A percentile compares a stretch with the other conserved stretches of the same genome.
phyloP scores from a whole-genome alignment of 2,113 vertebrate genomes.

The Bolborhynchus lineola region DNA sequence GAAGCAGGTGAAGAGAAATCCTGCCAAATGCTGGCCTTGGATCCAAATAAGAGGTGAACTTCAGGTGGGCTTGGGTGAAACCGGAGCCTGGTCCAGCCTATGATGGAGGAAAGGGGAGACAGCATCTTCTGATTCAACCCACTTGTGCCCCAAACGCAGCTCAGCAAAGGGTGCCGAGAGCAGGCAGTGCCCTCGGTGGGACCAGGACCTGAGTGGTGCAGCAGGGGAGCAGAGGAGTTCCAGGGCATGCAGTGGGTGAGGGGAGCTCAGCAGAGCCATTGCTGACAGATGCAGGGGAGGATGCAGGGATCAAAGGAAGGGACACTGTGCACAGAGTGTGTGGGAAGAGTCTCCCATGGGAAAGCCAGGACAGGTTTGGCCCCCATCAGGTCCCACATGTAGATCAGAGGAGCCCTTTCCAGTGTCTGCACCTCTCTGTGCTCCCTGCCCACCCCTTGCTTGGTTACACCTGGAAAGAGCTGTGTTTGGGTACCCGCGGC shows the following conservation, averaged over 20 bases:
- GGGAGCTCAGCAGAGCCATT: not conserved
- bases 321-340: not conserved
- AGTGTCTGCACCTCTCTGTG: not conserved
- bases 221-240: not conserved
- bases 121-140: not conserved
- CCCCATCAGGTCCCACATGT: not conserved
- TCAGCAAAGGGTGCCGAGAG: not conserved
- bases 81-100: not conserved
- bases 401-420: not conserved
- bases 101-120: not conserved
- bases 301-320: not conserved
- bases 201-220: not conserved
- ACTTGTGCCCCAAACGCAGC: not conserved
- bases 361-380: not conserved
- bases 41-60: not conserved
- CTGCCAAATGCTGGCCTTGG: not conserved
- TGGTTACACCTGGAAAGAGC: not conserved
- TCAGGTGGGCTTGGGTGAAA: not conserved
- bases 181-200: not conserved
- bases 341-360: not conserved
- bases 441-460: not conserved
- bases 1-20: accelerated
- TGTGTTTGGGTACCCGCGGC: accelerated
- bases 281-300: not conserved
- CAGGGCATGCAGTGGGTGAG: not conserved